Evolutionary conservation across 2,888 invertebrate genomes (phyloP), one percentile per base, ranked within the genome.

Genomic region (Pachymerium ferrugineum): DNA sequence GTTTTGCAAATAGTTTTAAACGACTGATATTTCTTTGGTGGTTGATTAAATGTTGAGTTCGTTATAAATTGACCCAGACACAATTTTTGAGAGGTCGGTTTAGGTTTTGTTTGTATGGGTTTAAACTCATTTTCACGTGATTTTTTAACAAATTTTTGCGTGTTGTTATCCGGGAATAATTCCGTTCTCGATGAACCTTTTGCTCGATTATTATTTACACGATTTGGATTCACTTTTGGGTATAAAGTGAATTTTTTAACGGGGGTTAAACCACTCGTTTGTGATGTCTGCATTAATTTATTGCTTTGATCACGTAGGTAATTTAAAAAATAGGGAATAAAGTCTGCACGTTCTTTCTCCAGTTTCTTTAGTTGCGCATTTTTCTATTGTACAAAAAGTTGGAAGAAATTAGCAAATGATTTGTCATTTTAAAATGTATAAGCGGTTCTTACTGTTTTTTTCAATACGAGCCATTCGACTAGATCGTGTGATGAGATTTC

Each of bases 21-120:
- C n/a, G n/a, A n/a, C n/a, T n/a, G n/a, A n/a, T n/a, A n/a, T n/a
- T n/a, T n/a, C n/a, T n/a, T n/a, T n/a, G n/a, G n/a, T n/a, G n/a
- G n/a, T n/a, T n/a, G n/a, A n/a, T n/a, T 62, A 1, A 62, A n/a
- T 25, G 54, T 25, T 22, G 62, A 62, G 28, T 25, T 62, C 3
- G 62, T 62, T 25, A 62, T 62, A 62, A 62, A 62, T n/a, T 62
- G 62, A 14, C 62, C 62, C n/a, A 62, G 14, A n/a, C 62, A 62
- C 62, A 62, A 28, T 62, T 62, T 62, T 62, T 62, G 62, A 0
- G 62, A 62, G 3, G 22, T 62, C 28, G 62, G 62, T 28, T 62
- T 28, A 22, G 22, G 28, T 25, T 25, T 62, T n/a, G 28, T 62
- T n/a, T 12, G 12, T 12, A 1, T 62, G 28, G 22, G 22, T 25